Evolutionary conservation across 2,113 vertebrate genomes (phyloP), one percentile per base, ranked within the genome.

Genomic region (Pionites leucogaster): DNA sequence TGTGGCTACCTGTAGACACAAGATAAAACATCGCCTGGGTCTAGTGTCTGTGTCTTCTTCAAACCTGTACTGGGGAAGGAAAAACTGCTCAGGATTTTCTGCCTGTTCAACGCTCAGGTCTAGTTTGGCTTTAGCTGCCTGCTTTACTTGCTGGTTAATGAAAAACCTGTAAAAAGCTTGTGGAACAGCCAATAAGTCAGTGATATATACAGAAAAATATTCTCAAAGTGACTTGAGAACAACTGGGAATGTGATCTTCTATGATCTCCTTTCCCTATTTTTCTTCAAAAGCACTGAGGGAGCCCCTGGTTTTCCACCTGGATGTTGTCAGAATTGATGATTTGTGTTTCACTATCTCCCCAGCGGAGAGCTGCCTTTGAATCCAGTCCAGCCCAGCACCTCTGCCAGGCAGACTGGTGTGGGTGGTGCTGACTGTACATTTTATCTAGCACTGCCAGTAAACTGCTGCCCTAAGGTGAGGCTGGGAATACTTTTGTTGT

Each of bases 321-420:
- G 35, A 23, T 92, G 33, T 62, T 82, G 78, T 81, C 84, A 69
- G 93, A 88, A 79, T 42, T 63, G 69, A 77, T 75, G 69, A 86
- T 72, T 86, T 78, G 31, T 53, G 19, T 84, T 55, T 88, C 60
- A 11, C 33, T 27, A 4, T 91, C 67, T 85, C 70, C 37, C 53
- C 87, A 77, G 70, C 53, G 2, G 0, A 19, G 47, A 25, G 4
- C 28, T 76, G 82, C 93, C 62, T 90, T 79, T 95, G 93, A 90
- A 96, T 86, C 22, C 29, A 19, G 64, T 68, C 72, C 92, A 96
- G 78, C 53, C 60, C 69, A 59, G 88, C 64, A 52, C 18, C 79
- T 83, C 80, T 88, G 68, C 90, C 92, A 95, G 90, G 82, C 90
- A 94, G 93, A 83, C 93, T 92, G 93, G 64, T 88, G 85, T 88